phyloP scores from a whole-genome alignment of 2,888 invertebrate species.

The Apotomis capreana region DNA sequence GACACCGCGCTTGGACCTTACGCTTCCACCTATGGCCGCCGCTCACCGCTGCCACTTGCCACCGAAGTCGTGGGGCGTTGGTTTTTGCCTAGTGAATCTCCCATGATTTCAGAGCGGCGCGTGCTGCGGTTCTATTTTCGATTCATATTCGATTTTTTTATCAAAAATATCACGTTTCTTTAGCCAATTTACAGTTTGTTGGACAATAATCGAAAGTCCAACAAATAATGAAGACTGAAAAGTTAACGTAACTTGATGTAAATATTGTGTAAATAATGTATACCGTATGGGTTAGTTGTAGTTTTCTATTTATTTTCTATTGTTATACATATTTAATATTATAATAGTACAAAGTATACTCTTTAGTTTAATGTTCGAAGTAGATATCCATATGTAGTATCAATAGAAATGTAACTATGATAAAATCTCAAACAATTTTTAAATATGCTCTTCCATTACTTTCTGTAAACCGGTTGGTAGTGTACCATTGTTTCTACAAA shows the following conservation, averaged over 20 bases:
- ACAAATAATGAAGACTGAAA: conserved; percentile 57
- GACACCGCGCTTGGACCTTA: no score
- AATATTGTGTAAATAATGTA: conserved; percentile 47
- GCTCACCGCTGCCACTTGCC: no score
- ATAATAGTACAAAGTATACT: conserved; percentile 67
- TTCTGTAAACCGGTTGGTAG: background rate
- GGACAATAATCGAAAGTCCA: conserved; percentile 14
- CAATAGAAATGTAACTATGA: background rate
- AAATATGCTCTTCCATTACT: background rate
- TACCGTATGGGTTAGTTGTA: conserved; percentile 20
- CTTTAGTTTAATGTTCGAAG: conserved; percentile 31
- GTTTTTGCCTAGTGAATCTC: no score
- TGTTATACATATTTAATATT: conserved; percentile 40
- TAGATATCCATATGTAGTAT: conserved; percentile 16
- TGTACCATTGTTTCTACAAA: conserved; percentile 28
- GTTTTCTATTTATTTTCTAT: conserved; percentile 38
- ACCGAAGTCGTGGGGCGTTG: no score
- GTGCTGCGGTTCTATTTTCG: no score
- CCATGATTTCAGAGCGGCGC: no score
- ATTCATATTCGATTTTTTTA: no score
- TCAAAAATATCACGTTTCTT: background rate
- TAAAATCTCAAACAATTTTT: no score
- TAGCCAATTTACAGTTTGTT: background rate
- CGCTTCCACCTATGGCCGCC: no score
- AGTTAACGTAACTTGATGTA: conserved; percentile 47